Evolutionary conservation across 2,888 invertebrate genomes (phyloP).

Genomic region (Hedychridium roseum): DNA sequence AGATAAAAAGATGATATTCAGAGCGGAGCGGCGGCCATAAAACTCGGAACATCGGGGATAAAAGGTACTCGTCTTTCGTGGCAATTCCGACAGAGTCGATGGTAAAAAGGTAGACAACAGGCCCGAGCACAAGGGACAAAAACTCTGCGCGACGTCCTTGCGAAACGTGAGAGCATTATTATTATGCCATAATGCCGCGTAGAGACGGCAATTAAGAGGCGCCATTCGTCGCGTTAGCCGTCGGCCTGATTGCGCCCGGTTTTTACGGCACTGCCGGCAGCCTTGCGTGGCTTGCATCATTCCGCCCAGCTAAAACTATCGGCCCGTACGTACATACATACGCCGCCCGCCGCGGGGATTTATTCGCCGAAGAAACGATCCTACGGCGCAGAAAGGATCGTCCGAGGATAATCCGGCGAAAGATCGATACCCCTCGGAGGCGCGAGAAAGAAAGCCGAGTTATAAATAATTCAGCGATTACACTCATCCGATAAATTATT

Average conservation of each 20-base stretch:
- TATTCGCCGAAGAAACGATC: neutral
- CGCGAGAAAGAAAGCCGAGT: neutral
- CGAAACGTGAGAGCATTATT: constrained; percentile 51
- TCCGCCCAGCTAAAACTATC: no score
- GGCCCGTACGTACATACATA: no score
- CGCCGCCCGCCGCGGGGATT: no score
- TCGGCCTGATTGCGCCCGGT: constrained; percentile 47
- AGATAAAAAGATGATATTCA: no score
- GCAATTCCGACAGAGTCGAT: no score
- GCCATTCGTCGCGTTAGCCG: constrained; percentile 53
- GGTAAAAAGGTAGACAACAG: no score
- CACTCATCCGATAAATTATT: no score
- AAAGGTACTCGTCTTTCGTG: no score
- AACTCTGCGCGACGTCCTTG: no score
- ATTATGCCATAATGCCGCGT: constrained; percentile 48
- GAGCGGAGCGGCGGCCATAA: no score
- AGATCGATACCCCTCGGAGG: neutral
- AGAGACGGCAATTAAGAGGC: constrained; percentile 55
- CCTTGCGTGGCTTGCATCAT: constrained; percentile 46
- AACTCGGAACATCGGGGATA: no score
- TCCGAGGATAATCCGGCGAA: neutral
- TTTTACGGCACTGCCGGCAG: constrained; percentile 36
- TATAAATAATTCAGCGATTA: neutral
- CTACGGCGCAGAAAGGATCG: neutral
- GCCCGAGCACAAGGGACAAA: no score